phyloP scores from a whole-genome alignment of 2,888 invertebrate species.

The Thecocarcelia acutangulata region DNA sequence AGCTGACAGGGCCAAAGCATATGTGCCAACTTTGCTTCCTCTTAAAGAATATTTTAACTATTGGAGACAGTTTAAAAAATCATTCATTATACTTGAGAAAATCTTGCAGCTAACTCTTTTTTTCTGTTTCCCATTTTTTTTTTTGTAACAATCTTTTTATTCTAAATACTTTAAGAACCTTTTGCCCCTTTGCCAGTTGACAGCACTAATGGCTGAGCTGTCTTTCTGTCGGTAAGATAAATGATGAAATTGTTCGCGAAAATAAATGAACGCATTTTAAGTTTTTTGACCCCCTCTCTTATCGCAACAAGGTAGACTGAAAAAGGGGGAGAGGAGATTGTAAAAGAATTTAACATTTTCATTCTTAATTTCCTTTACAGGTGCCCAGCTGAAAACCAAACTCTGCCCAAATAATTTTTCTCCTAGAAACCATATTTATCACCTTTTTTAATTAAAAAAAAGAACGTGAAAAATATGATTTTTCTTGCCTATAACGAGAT shows the following conservation, averaged over 20 bases:
- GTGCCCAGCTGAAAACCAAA: too few relatives aligned
- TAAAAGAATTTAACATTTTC: too few relatives aligned
- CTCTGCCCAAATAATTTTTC: too few relatives aligned
- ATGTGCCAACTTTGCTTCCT: conserved; percentile 35
- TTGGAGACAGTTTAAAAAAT: conserved; percentile 7
- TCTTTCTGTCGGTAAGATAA: conserved; percentile 50
- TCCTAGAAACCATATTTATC: too few relatives aligned
- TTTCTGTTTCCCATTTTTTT: too few relatives aligned
- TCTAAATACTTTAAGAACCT: conserved; percentile 24
- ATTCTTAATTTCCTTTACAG: too few relatives aligned
- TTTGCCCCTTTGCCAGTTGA: conserved; percentile 20
- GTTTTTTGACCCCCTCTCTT: conserved; percentile 30
- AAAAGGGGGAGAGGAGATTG: neutral
- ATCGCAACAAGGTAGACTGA: neutral
- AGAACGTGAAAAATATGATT: too few relatives aligned
- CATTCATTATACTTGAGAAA: conserved; percentile 16
- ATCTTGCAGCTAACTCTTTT: conserved; percentile 1
- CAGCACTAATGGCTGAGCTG: conserved; percentile 52
- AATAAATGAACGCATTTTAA: conserved; percentile 11
- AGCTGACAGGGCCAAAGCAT: conserved; percentile 53
- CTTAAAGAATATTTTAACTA: neutral
- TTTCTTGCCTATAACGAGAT: too few relatives aligned
- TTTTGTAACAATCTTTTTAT: conserved; percentile 33
- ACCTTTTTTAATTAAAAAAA: too few relatives aligned
- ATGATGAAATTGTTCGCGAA: conserved; percentile 28